Conservation (phyloP, 2,797 vertebrate genomes). For the Percopsis omiscomaycus region DNA sequence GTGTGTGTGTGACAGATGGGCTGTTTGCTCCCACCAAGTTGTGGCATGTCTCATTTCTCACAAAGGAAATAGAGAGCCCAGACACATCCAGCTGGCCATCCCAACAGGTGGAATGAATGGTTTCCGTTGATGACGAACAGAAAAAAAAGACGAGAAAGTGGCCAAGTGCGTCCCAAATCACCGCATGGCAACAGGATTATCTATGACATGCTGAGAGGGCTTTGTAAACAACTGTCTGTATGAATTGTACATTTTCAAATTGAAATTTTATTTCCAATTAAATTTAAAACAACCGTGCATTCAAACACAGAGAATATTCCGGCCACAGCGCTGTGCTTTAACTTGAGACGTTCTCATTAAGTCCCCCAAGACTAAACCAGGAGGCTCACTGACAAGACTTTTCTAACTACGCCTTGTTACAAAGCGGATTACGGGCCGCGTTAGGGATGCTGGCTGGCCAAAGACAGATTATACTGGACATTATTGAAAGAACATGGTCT, state of each 20-base stretch:
- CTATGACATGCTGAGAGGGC: no score
- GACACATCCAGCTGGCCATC: constrained; percentile 5
- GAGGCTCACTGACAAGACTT: not conserved
- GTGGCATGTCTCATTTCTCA: not conserved
- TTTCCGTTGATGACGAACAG: no score
- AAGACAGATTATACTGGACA: constrained; percentile 57
- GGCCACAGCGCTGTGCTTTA: no score
- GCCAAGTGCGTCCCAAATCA: no score
- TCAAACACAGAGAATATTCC: no score
- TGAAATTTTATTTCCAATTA: no score
- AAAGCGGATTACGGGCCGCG: constrained; percentile 56
- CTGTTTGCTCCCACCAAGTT: not conserved
- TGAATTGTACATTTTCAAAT: no score
- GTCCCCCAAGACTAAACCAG: not conserved
- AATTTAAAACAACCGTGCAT: no score
- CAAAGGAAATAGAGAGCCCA: not conserved
- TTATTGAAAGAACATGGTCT: constrained; percentile 40
- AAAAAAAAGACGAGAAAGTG: no score
- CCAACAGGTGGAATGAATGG: not conserved
- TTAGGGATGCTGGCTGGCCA: constrained; percentile 8
- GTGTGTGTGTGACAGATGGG: constrained; percentile 5
- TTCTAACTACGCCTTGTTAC: constrained; percentile 49
- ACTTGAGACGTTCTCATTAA: not conserved
- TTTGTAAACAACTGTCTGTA: no score
- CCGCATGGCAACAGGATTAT: no score